Evolutionary conservation across 2,113 vertebrate species (phyloP).

Genomic region (Larimichthys crocea): DNA sequence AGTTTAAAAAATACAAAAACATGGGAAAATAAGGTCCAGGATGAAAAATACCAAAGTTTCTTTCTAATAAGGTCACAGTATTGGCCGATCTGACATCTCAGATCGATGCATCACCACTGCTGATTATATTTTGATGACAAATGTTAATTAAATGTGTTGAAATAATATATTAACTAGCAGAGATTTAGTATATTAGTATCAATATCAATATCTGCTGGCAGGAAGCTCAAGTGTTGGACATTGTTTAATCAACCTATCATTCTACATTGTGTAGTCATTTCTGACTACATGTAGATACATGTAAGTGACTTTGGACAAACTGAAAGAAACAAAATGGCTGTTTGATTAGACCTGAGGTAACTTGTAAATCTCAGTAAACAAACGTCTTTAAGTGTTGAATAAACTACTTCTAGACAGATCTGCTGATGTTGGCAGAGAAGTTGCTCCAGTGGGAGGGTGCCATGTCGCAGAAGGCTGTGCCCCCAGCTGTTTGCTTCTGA

Average conservation of each 20-base stretch:
- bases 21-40: no score
- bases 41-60: no score
- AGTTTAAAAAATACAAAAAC: no score
- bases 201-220: no score
- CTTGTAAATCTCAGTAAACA: slow-evolving; percentile 14
- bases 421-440: slow-evolving; percentile 22
- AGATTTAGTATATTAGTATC: neutral
- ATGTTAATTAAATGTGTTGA: neutral
- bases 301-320: no score
- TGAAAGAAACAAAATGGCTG: neutral
- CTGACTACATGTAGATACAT: neutral
- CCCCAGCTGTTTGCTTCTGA: slow-evolving; percentile 42
- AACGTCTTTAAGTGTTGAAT: slow-evolving; percentile 8
- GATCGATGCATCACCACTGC: neutral
- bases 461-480: slow-evolving; percentile 14
- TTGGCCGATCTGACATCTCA: neutral
- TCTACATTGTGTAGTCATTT: no score
- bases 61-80: no score
- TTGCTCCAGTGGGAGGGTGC: slow-evolving; percentile 9
- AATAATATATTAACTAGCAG: neutral
- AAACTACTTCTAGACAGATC: slow-evolving; percentile 11
- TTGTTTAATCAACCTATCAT: no score
- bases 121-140: neutral
- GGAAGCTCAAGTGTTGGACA: no score
- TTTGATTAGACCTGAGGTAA: neutral